Evolutionary conservation across 2,113 vertebrate species (phyloP), one percentile per base, ranked within the genome.

Genomic region (Aplodontia rufa): DNA sequence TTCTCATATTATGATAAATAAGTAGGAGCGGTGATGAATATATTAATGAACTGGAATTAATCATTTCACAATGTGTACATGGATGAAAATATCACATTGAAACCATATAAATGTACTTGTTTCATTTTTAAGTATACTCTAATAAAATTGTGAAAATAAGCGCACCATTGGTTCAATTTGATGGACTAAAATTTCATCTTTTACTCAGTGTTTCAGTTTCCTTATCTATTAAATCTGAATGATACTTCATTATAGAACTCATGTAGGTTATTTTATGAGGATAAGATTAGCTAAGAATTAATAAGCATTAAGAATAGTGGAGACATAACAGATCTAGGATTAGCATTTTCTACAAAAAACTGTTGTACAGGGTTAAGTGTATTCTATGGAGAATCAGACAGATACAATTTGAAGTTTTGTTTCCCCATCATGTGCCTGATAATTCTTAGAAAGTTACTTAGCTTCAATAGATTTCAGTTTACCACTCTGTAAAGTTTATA

Each of bases 161-260:
- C 91, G 30, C 5, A 49, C 16, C 22, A 55, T 17, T 69, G 40
- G 10, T 62, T 92, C 62, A 78, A 7, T 72, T 32, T 68, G 13
- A 62, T 84, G 28, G 16, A 51, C 75, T 96, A 80, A 95, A 90
- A 82, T 90, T 87, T 85, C 17, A 55, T 74, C n/a, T 86, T 62
- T 94, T 8, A 78, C 47, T 84, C 6, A 14, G 22, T 79, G 49
- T 14, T 35, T 76, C n/a, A 45, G 0, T 87, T 86, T 87, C 69
- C 22, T 75, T 55, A 45, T n/a, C 47, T 95, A 49, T 86, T 55
- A 72, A 84, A 76, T 62, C 16, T 16, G 37, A 80, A 62, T 72
- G 8, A 51, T 72, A 10, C 5, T 86, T n/a, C 30, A 16, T 83
- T 89, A n/a, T 28, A 87, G n/a, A 55, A 26, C 10, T 55, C 81